These are phyloP conservation scores for Helicoverpa assulta DNA, from an alignment of 2,888 invertebrate genomes.

Conservation along the genomic window DNA sequence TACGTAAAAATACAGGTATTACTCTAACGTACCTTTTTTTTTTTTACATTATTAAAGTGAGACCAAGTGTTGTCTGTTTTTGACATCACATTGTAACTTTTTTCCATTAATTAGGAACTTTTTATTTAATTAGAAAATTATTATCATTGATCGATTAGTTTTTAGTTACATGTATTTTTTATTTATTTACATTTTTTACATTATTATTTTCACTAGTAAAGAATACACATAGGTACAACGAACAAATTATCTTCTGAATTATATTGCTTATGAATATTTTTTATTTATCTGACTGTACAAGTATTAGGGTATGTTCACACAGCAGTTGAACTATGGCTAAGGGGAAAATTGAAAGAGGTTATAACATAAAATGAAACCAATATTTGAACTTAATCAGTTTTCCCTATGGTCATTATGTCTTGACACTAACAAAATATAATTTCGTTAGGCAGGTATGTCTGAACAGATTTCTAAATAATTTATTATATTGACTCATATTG, in stretches of 20 bases:
- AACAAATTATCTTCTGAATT: constrained; percentile 23
- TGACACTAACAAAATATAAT: background rate
- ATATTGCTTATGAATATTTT: background rate
- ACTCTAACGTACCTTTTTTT: constrained; percentile 34
- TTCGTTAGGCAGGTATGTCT: background rate
- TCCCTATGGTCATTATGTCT: background rate
- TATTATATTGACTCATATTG: constrained; percentile 15
- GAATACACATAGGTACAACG: too few relatives aligned
- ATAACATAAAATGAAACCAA: too few relatives aligned
- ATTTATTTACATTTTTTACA: too few relatives aligned
- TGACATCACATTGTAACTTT: constrained; percentile 29
- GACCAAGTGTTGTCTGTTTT: constrained; percentile 19
- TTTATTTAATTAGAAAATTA: background rate
- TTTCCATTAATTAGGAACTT: constrained; percentile 6
- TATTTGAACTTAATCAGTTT: constrained; percentile 1
- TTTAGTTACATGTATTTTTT: background rate
- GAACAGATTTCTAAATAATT: constrained; percentile 1
- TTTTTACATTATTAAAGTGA: constrained; percentile 13
- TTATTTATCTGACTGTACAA: background rate
- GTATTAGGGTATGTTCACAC: background rate
- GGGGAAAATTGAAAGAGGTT: background rate
- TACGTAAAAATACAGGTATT: constrained; percentile 45
- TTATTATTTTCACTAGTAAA: too few relatives aligned
- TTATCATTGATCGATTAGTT: background rate
- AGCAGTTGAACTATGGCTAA: background rate